These are phyloP conservation scores for Carassius carassius DNA, from an alignment of 2,113 vertebrate genomes.

Conservation along the genomic window DNA sequence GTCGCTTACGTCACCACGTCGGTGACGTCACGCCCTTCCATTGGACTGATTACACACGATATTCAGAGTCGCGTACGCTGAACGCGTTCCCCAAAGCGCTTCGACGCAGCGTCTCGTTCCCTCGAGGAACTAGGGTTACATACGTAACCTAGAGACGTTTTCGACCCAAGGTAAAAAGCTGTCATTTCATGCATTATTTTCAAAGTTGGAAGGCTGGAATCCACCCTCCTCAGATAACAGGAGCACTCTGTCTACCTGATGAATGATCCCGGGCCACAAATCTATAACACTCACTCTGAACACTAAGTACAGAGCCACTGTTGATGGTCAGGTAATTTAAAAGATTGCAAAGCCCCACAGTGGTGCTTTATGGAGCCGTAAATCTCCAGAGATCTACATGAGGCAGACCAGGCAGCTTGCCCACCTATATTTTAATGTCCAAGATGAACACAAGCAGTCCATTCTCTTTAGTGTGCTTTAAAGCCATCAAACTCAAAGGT, in stretches of 20 bases:
- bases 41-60: too few species aligned
- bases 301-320: conserved; percentile 46
- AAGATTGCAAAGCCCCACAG: conserved; percentile 60
- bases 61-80: too few species aligned
- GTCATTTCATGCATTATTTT: background rate
- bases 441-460: conserved; percentile 56
- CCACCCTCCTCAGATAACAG: conserved; percentile 1
- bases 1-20: too few species aligned
- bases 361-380: conserved; percentile 59
- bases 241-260: background rate
- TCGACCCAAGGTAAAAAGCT: background rate
- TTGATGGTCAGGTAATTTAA: conserved; percentile 66
- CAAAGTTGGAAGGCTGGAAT: background rate
- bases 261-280: conserved; percentile 30
- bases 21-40: too few species aligned
- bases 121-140: too few species aligned
- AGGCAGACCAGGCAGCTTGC: conserved; percentile 29
- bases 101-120: too few species aligned
- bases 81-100: too few species aligned
- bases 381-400: conserved; percentile 55
- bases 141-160: too few species aligned
- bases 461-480: conserved; percentile 53
- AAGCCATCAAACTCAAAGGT: conserved; percentile 46
- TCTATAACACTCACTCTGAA: conserved; percentile 42
- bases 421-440: conserved; percentile 50